phyloP scores from a whole-genome alignment of 2,797 vertebrate genomes.

The Eidolon dupreanum region DNA sequence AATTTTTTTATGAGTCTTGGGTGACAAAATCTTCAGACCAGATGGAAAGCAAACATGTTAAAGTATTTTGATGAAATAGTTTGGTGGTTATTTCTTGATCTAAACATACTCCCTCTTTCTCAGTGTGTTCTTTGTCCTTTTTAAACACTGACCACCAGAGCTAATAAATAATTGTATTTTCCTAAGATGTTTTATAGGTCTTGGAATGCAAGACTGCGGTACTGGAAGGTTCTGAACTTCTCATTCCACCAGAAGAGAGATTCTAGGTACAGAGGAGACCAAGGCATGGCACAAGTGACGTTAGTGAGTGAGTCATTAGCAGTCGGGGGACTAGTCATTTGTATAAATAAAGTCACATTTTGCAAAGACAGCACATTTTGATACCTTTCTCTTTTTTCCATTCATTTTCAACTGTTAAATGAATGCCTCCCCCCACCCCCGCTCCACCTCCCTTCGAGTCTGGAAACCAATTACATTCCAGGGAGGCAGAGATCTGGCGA shows the following conservation, averaged over 20 bases:
- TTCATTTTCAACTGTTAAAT: constrained; percentile 18
- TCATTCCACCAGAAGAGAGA: not conserved
- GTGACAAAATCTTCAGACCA: constrained; percentile 38
- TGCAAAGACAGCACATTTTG: constrained; percentile 3
- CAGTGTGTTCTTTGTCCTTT: not conserved
- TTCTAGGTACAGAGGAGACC: not conserved
- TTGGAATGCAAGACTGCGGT: not conserved
- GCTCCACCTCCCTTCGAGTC: not conserved
- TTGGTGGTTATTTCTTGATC: not conserved
- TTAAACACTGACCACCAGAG: not conserved
- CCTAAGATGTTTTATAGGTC: not conserved
- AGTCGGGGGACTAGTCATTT: not conserved
- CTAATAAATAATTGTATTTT: not conserved
- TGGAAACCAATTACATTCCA: not conserved
- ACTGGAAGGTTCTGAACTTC: not conserved
- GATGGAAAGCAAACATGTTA: constrained; percentile 39
- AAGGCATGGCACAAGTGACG: not conserved
- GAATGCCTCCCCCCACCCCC: not conserved
- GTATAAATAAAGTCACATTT: constrained; percentile 20
- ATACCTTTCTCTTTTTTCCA: constrained; percentile 22
- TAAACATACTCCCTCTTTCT: not conserved
- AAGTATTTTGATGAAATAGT: not conserved
- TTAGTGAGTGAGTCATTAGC: not conserved
- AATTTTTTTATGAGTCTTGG: constrained; percentile 22
- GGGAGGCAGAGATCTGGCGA: not conserved